Percentiles rank a stretch among this genome's conserved stretches.
Conservation (phyloP, 2,888 invertebrate genomes). For the Cataglyphis cursor region DNA sequence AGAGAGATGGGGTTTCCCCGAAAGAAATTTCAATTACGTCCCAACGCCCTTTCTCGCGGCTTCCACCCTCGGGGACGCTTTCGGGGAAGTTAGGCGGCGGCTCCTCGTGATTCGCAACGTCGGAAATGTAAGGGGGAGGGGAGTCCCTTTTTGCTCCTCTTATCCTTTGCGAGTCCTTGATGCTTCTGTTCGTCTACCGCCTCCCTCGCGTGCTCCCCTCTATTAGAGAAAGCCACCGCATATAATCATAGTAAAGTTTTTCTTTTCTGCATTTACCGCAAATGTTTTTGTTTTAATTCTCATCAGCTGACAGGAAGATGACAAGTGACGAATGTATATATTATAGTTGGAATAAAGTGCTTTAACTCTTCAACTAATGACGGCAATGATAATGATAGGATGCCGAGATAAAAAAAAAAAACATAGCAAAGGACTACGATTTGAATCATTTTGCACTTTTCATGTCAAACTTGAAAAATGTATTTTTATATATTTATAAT, state of each 20-base stretch:
- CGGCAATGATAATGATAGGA: background rate
- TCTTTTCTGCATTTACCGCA: background rate
- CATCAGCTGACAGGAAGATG: background rate
- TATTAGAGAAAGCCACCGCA: background rate
- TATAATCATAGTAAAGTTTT: constrained; percentile 26
- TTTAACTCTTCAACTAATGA: constrained; percentile 13
- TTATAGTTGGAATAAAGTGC: background rate
- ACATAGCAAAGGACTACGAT: too few species aligned
- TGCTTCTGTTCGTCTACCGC: constrained; percentile 19
- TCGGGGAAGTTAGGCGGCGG: constrained; percentile 69
- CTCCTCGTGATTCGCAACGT: constrained; percentile 62
- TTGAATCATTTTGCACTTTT: background rate
- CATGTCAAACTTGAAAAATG: background rate
- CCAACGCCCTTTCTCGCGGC: constrained; percentile 48
- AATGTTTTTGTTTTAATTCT: constrained; percentile 31
- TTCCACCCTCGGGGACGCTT: constrained; percentile 65
- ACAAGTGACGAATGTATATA: constrained; percentile 8
- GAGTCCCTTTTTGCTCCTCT: constrained; percentile 38
- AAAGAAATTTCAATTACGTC: constrained; percentile 78
- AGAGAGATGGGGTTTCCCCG: constrained; percentile 67
- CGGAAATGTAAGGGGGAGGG: constrained; percentile 31
- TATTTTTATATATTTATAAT: background rate
- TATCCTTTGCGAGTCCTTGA: constrained; percentile 41
- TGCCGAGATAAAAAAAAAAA: background rate
- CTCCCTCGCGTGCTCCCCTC: background rate